Percentiles rank a stretch among this genome's conserved stretches.
These are phyloP conservation scores for Apogon hyalosoma DNA, from an alignment of 2,797 vertebrate species.

Conservation along the genomic window DNA sequence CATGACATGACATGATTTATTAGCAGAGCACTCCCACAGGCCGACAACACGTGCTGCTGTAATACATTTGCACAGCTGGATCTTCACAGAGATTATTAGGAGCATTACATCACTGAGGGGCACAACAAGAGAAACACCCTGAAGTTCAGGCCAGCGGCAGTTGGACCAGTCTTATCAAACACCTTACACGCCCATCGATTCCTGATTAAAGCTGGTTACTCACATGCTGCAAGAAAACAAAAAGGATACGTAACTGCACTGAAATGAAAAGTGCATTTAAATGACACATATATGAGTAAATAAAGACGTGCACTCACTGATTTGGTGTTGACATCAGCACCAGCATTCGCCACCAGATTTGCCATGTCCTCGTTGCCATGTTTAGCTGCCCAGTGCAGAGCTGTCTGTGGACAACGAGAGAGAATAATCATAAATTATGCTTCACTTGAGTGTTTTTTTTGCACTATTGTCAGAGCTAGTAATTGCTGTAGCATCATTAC, in stretches of 20 bases:
- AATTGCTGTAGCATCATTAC: constrained; percentile 33
- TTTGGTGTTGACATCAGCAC: constrained; percentile 85
- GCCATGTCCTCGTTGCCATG: constrained; percentile 87
- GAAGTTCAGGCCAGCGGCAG: constrained; percentile 10
- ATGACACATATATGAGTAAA: neutral
- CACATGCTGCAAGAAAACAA: constrained; percentile 79
- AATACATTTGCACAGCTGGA: constrained; percentile 84
- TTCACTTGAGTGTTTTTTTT: neutral
- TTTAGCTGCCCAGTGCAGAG: constrained; percentile 88
- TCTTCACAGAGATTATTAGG: constrained; percentile 44
- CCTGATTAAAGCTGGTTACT: constrained; percentile 60
- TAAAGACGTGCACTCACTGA: constrained; percentile 75
- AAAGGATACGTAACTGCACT: neutral
- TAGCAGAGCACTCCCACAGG: constrained; percentile 67
- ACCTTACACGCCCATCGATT: constrained; percentile 27
- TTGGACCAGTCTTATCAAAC: constrained; percentile 12
- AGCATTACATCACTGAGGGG: constrained; percentile 59
- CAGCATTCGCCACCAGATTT: constrained; percentile 77
- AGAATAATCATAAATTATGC: constrained; percentile 3
- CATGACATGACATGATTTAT: constrained; percentile 86
- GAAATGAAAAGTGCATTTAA: neutral
- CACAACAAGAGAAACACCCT: constrained; percentile 3
- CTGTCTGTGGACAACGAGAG: constrained; percentile 75
- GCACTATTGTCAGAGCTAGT: neutral
- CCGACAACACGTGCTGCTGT: constrained; percentile 60